phyloP scores from a whole-genome alignment of 2,113 vertebrate species.

The Polypterus bichir region DNA sequence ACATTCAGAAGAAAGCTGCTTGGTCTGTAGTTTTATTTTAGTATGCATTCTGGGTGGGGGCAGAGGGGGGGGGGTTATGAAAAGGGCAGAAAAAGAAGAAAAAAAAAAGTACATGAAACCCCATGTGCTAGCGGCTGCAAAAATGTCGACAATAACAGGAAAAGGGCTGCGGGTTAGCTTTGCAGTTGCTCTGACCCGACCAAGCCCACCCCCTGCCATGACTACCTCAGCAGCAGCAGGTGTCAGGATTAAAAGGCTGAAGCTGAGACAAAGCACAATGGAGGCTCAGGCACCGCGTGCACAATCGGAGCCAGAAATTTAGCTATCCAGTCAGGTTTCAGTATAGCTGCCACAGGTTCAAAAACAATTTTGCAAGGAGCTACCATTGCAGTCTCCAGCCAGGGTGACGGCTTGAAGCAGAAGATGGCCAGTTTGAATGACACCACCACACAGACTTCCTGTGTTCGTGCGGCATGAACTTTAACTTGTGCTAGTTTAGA shows the following conservation, averaged over 20 bases:
- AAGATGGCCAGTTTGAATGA: too few species aligned
- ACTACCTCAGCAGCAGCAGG: constrained; percentile 10
- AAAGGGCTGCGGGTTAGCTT: constrained; percentile 48
- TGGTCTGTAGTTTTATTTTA: too few species aligned
- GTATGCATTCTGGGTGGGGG: too few species aligned
- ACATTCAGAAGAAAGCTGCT: too few species aligned
- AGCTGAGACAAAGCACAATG: constrained; percentile 30
- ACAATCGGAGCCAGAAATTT: constrained; percentile 18
- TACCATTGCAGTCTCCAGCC: too few species aligned
- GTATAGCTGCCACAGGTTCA: too few species aligned
- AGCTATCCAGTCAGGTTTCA: too few species aligned
- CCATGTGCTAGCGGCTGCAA: background rate
- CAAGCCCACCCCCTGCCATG: constrained; percentile 19
- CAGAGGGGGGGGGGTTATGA: constrained; percentile 17
- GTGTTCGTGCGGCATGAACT: too few species aligned
- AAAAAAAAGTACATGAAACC: constrained; percentile 25
- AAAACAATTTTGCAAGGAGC: too few species aligned
- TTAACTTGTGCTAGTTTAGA: too few species aligned
- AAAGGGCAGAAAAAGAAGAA: constrained; percentile 26
- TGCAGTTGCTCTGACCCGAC: constrained; percentile 12
- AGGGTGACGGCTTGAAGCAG: too few species aligned
- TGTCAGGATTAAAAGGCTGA: constrained; percentile 3
- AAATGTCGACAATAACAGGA: constrained; percentile 35
- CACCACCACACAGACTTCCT: too few species aligned
- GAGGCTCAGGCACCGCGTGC: constrained; percentile 47